Conservation (phyloP, 2,888 invertebrate species). For the Diarsia dahlii region DNA sequence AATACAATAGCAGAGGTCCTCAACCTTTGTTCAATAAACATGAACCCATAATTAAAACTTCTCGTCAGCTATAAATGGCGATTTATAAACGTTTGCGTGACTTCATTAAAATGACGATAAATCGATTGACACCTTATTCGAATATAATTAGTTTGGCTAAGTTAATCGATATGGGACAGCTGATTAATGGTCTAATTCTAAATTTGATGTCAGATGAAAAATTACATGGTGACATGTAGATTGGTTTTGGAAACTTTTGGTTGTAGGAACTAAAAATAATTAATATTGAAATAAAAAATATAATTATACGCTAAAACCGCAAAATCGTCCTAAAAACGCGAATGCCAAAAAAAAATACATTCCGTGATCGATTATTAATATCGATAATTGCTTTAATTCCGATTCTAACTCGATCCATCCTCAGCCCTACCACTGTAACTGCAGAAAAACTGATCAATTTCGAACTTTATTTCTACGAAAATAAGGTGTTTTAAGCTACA, state of each 20-base stretch:
- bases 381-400: constrained; percentile 79
- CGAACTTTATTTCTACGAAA: constrained; percentile 58
- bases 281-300: neutral
- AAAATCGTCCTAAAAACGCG: constrained; percentile 20
- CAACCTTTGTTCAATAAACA: constrained; percentile 66
- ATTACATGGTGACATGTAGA: constrained; percentile 7
- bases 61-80: constrained; percentile 58
- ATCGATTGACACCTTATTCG: constrained; percentile 66
- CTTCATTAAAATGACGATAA: constrained; percentile 65
- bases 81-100: constrained; percentile 68
- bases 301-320: constrained; percentile 17
- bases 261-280: constrained; percentile 13
- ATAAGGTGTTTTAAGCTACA: constrained; percentile 44
- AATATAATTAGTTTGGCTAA: constrained; percentile 56
- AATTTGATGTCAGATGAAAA: constrained; percentile 31
- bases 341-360: constrained; percentile 38
- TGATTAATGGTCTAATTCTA: constrained; percentile 31
- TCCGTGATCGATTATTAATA: constrained; percentile 66
- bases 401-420: constrained; percentile 78
- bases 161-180: constrained; percentile 55
- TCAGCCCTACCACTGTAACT: constrained; percentile 55
- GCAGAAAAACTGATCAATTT: constrained; percentile 38
- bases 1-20: constrained; percentile 53
- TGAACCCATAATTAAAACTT: constrained; percentile 66
- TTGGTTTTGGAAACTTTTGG: constrained; percentile 22